phyloP scores from a whole-genome alignment of 2,113 vertebrate species.

The Pituophis catenifer region DNA sequence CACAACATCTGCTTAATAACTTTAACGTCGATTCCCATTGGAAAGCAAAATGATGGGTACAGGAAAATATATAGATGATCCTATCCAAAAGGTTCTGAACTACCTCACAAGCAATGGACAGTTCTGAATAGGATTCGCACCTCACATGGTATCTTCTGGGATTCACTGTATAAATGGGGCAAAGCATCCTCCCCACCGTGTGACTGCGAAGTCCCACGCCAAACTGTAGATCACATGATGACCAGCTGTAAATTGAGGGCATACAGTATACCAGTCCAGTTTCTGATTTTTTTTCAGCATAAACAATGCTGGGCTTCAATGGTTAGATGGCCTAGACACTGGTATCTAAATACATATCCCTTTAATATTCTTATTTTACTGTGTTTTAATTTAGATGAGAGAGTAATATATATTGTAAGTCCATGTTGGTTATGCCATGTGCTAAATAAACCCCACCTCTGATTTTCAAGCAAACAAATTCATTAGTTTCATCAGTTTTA shows the following conservation, averaged over 20 bases:
- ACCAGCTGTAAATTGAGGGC: background rate
- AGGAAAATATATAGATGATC: too few relatives aligned
- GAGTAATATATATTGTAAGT: background rate
- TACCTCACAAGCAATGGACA: too few relatives aligned
- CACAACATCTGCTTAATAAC: too few relatives aligned
- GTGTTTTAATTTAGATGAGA: background rate
- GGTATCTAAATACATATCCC: background rate
- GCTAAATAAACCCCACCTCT: background rate
- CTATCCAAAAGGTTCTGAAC: too few relatives aligned
- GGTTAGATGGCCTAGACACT: background rate
- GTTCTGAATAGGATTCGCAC: background rate
- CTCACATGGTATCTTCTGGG: background rate
- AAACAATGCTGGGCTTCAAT: background rate
- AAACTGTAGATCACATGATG: background rate
- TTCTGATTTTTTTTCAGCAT: background rate
- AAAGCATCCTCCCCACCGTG: background rate
- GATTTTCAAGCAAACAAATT: background rate
- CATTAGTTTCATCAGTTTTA: background rate
- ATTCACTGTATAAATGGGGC: background rate
- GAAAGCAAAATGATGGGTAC: too few relatives aligned
- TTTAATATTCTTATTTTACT: background rate
- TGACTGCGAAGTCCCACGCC: background rate
- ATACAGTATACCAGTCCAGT: background rate
- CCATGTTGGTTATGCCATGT: background rate
- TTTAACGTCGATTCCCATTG: too few relatives aligned